Conservation (phyloP, 2,113 vertebrate species). For the Lophura nycthemera region DNA sequence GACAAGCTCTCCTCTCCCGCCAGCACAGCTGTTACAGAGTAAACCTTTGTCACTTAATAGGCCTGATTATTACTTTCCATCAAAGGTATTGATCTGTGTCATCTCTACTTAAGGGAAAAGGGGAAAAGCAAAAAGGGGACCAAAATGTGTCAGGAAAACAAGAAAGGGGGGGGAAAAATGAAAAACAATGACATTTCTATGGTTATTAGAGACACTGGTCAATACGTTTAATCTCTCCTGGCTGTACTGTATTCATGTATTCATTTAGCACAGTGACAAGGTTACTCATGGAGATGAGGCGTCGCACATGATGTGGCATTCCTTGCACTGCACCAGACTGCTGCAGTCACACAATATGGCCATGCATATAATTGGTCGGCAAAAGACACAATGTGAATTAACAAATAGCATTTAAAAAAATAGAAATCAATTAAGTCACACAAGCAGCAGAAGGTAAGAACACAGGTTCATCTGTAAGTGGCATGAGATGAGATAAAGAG, state of each 20-base stretch:
- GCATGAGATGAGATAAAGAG: neutral
- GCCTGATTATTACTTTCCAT: slow-evolving; percentile 98
- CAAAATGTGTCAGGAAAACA: slow-evolving; percentile 70
- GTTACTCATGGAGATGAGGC: slow-evolving; percentile 48
- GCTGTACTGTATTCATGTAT: slow-evolving; percentile 20
- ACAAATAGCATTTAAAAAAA: slow-evolving; percentile 33
- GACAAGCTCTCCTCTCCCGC: slow-evolving; percentile 98
- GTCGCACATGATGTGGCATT: slow-evolving; percentile 23
- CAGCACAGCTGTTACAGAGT: slow-evolving; percentile 99
- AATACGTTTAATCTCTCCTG: slow-evolving; percentile 27
- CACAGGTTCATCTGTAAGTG: slow-evolving; percentile 20
- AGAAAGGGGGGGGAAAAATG: neutral
- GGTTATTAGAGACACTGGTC: neutral
- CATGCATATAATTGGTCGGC: slow-evolving; percentile 46
- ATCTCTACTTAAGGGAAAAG: slow-evolving; percentile 87
- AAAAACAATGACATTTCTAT: slow-evolving; percentile 6
- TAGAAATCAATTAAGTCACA: slow-evolving; percentile 63
- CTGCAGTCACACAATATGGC: slow-evolving; percentile 64
- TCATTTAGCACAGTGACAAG: neutral
- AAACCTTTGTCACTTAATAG: slow-evolving; percentile 99
- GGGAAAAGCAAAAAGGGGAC: slow-evolving; percentile 65
- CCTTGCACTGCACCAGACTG: slow-evolving; percentile 29
- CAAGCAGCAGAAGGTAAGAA: slow-evolving; percentile 35
- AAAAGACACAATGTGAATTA: slow-evolving; percentile 48
- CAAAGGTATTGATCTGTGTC: slow-evolving; percentile 99